Evolutionary conservation across 2,113 vertebrate species (phyloP).

Genomic region (Nyctereutes procyonoides): DNA sequence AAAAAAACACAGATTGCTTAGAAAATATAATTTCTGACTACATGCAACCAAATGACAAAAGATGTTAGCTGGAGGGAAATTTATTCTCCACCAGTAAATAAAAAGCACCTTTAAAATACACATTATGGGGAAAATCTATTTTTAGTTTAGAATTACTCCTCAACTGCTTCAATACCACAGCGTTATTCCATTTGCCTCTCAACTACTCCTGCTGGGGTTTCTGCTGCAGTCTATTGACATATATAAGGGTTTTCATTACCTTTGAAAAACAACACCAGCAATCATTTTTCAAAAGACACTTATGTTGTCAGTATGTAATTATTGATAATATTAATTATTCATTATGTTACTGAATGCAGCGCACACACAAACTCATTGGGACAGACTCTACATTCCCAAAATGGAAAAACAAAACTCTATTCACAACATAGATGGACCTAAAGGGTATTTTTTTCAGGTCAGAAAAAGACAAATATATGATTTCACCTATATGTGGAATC

Average conservation of each 20-base stretch:
- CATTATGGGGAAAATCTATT: background rate
- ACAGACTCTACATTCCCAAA: background rate
- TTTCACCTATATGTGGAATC: too few relatives aligned
- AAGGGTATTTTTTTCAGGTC: too few relatives aligned
- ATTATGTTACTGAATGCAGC: background rate
- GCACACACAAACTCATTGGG: background rate
- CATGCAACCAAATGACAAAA: conserved; percentile 16
- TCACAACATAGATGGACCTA: too few relatives aligned
- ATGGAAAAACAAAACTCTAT: background rate
- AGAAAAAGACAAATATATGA: too few relatives aligned
- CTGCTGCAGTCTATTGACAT: background rate
- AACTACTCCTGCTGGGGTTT: conserved; percentile 16
- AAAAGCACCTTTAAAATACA: conserved; percentile 21
- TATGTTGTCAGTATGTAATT: conserved; percentile 37
- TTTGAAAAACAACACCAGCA: conserved; percentile 58
- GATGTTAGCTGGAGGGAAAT: conserved; percentile 11
- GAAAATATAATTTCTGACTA: conserved; percentile 29
- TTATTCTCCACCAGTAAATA: conserved; percentile 4
- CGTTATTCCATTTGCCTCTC: conserved; percentile 41
- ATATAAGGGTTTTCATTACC: background rate
- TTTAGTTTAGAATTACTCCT: conserved; percentile 35
- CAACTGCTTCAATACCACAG: conserved; percentile 9
- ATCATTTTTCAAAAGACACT: conserved; percentile 51
- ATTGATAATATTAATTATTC: conserved; percentile 23
- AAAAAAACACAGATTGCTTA: background rate